Evolutionary conservation across 2,888 invertebrate genomes (phyloP), one percentile per base, ranked within the genome.

Genomic region (Pammene fasciana): DNA sequence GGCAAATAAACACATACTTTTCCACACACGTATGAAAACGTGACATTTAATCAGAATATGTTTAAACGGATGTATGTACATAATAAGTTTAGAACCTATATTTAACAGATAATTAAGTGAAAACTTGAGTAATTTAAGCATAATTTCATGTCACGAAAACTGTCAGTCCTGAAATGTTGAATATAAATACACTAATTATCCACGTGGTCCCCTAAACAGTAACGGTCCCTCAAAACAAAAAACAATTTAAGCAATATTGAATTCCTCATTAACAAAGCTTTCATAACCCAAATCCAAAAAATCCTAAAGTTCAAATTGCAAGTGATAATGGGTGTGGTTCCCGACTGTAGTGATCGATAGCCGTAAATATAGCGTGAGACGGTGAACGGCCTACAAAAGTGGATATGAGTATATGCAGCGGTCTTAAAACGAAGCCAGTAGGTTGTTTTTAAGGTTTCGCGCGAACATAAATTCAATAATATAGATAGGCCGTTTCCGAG

Each of bases 351-450:
- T 67, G 75, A 84, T 83, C 80, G 81, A 82, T 84, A 77, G 75
- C 73, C 76, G 78, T 78, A 80, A 83, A 82, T 82, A 82, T 77
- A 75, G 75, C 71, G n/a, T 45, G 36, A 72, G 79, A 74, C 79
- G 77, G 80, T 79, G 76, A 81, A 79, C 71, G 79, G 70, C 79
- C 80, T 72, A 16, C 67, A 48, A 74, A 72, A 72, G 74, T 74
- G 73, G 18, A 55, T 55, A n/a, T n/a, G n/a, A n/a, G n/a, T n/a
- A 18, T 61, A 48, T 62, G 55, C 41, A 26, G 61, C 14, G 52
- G 26, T 45, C 38, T 38, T 36, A 41, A 52, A 52, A 55, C 36
- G 56, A 52, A 59, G 45, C 46, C 36, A 43, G 11, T 36, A 16
- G 38, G 16, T 18, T 48, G 48, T 38, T 61, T 45, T 11, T 34